These are phyloP conservation scores for Cossypha caffra DNA, from an alignment of 2,797 vertebrate genomes.

Conservation along the genomic window DNA sequence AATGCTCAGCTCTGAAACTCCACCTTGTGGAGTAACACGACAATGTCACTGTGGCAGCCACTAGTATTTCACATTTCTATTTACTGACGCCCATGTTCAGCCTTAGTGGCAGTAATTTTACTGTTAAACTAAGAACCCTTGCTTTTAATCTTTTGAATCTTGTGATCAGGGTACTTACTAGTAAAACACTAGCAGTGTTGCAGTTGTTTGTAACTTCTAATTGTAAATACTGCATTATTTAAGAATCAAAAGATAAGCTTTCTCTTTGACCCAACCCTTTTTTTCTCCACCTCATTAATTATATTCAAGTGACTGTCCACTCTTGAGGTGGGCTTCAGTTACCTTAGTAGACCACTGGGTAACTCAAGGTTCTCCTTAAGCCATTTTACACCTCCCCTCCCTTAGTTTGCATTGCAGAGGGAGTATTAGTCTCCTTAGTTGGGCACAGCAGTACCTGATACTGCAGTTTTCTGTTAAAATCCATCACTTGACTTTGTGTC, in stretches of 20 bases:
- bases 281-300: neutral
- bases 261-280: neutral
- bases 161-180: neutral
- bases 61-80: rapidly evolving
- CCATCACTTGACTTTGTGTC: neutral
- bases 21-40: neutral
- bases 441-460: neutral
- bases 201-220: neutral
- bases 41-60: neutral
- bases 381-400: neutral
- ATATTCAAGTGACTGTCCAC: rapidly evolving
- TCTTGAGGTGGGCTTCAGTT: neutral
- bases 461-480: neutral
- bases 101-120: neutral
- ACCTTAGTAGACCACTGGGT: neutral
- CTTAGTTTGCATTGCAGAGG: neutral
- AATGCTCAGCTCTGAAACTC: neutral
- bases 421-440: neutral
- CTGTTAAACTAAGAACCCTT: neutral
- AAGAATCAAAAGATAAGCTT: neutral
- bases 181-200: neutral
- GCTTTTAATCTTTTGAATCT: neutral
- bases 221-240: neutral
- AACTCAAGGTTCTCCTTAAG: neutral
- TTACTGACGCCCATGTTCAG: neutral